phyloP scores from a whole-genome alignment of 2,888 invertebrate genomes.

The Halictus quadricinctus region DNA sequence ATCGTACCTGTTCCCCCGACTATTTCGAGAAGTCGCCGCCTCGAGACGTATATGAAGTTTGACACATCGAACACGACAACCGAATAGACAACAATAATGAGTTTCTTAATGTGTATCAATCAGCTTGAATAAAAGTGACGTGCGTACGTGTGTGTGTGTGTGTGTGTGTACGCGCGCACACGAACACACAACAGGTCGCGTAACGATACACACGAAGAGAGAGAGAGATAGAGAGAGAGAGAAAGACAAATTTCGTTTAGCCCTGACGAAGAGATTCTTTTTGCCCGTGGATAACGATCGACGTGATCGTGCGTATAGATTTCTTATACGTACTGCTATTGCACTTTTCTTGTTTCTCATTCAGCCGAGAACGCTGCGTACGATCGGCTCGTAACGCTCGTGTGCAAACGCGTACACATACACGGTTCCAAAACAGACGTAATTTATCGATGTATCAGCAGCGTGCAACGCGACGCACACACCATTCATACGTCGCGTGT shows the following conservation, averaged over 20 bases:
- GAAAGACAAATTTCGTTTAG: background rate
- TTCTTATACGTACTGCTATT: constrained; percentile 47
- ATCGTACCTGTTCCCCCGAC: constrained; percentile 2
- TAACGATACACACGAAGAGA: background rate
- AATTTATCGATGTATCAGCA: constrained; percentile 35
- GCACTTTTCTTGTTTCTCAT: constrained; percentile 45
- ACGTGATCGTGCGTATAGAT: constrained; percentile 22
- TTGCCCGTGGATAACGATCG: background rate
- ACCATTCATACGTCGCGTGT: constrained; percentile 46
- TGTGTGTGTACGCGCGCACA: background rate
- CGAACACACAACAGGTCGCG: background rate
- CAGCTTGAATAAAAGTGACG: constrained; percentile 23
- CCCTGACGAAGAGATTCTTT: background rate
- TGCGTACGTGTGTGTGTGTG: background rate
- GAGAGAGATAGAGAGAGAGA: background rate
- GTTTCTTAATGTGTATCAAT: constrained; percentile 13
- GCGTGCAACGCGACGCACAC: constrained; percentile 41
- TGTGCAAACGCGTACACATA: constrained; percentile 8
- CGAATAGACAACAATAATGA: constrained; percentile 26
- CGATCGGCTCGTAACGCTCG: constrained; percentile 24
- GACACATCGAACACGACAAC: constrained; percentile 9
- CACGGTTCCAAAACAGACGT: constrained; percentile 14
- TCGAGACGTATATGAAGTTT: constrained; percentile 1
- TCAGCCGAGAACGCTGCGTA: constrained; percentile 39
- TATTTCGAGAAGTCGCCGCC: background rate